A percentile compares a stretch with the other conserved stretches of the same genome.
phyloP scores from a whole-genome alignment of 2,797 vertebrate genomes.

The Phataginus tetradactyla region DNA sequence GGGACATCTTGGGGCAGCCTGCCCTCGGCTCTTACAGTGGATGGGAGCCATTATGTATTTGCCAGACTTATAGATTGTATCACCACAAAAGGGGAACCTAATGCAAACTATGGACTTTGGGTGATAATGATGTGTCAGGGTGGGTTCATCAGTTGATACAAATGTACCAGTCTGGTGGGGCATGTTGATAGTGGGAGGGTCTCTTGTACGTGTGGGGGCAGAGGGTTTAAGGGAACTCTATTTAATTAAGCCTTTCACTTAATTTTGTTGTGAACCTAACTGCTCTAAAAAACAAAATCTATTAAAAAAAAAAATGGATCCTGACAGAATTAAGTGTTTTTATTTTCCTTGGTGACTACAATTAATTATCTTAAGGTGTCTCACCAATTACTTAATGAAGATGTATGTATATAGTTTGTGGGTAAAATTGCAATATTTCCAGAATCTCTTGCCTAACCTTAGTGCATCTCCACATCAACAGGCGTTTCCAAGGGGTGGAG shows the following conservation, averaged over 20 bases:
- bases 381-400: not conserved
- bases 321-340: not conserved
- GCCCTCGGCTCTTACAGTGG: not conserved
- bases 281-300: not conserved
- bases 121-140: not conserved
- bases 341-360: not conserved
- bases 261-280: not conserved
- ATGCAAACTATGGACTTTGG: not conserved
- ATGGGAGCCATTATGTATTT: not conserved
- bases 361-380: conserved; percentile 9
- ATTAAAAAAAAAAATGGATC: not conserved
- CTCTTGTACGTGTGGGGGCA: not conserved
- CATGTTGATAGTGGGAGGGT: not conserved
- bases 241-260: not conserved
- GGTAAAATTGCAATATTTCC: no score
- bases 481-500: no score
- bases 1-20: no score
- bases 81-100: not conserved
- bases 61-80: not conserved
- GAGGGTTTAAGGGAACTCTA: not conserved
- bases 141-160: not conserved
- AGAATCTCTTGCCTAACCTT: no score
- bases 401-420: not conserved
- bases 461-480: no score
- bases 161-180: not conserved